Evolutionary conservation across 1,140 invertebrate genomes (phyloP).

Genomic region (Callitettix versicolor): DNA sequence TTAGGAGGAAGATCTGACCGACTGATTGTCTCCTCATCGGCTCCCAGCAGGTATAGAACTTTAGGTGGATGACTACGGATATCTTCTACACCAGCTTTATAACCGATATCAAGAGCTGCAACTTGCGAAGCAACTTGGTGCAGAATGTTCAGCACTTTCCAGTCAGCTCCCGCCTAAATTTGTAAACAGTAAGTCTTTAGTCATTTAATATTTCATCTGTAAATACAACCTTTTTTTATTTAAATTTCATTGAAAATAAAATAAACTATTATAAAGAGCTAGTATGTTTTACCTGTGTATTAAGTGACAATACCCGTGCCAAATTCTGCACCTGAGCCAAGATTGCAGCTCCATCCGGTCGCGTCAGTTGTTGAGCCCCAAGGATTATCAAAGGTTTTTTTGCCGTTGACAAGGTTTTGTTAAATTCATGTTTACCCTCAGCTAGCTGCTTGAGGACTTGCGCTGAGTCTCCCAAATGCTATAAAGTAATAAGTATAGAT

Average conservation of each 20-base stretch:
- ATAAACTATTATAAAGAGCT: no score
- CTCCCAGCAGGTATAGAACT: conserved; percentile 84
- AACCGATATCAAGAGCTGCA: conserved; percentile 92
- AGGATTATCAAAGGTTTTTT: conserved; percentile 88
- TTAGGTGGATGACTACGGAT: conserved; percentile 60
- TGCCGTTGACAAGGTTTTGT: conserved; percentile 59
- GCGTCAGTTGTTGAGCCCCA: conserved; percentile 71
- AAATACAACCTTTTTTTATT: no score
- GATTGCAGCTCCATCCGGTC: conserved; percentile 67
- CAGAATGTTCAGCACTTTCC: conserved; percentile 82
- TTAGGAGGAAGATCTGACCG: conserved; percentile 69
- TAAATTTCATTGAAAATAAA: no score
- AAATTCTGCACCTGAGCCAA: conserved; percentile 64
- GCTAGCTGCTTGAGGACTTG: conserved; percentile 61
- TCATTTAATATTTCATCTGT: no score
- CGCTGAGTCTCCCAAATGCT: conserved; percentile 75
- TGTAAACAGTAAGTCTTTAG: no score
- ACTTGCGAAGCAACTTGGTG: conserved; percentile 88
- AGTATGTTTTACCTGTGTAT: conserved; percentile 35
- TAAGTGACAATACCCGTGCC: conserved; percentile 40
- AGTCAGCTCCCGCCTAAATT: conserved; percentile 31
- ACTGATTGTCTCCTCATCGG: conserved; percentile 75
- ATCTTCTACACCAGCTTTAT: conserved; percentile 63
- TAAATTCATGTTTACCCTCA: conserved; percentile 63
- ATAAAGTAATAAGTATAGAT: conserved; percentile 28